Base-by-base conservation (phyloP, 2,797 vertebrate species). In the Cyprinodon diabolis region DNA sequence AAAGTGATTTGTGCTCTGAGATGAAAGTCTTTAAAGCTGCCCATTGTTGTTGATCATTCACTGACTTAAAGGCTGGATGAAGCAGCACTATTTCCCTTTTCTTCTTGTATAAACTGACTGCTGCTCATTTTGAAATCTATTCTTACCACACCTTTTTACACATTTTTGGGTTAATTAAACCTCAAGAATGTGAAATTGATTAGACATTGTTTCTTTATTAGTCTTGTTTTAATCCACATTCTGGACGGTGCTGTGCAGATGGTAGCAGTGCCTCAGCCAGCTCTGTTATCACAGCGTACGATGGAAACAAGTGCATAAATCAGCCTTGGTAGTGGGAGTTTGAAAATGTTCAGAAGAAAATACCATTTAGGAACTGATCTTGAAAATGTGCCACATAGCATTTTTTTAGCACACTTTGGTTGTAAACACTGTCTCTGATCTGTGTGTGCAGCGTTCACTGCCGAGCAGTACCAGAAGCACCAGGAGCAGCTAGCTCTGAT, bases 391-490 rank as follows among this genome's bases (percentile, higher is more conserved):
- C 40, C 60, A 13, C 37, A 43, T 43, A 63, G 37, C 21, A 19
- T 0, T 43, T 45, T 45, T 43, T 35, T 2, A n/a, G 19, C 21
- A 11, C 12, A 9, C 58, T 66, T 23, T 23, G 37, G 3, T 43
- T 48, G 0, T 87, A 60, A 84, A 68, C n/a, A 0, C 6, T 52
- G 67, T 67, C 1, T 81, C 40, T 74, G 12, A 0, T 69, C 62
- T 57, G n/a, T 23, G 84, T 90, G 92, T 81, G 79, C 94, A 99
- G 98, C 96, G 94, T 97, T 98, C 95, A 98, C 98, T 80, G 96
- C 96, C 73, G 98, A 99, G 95, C 97, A 99, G 96, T 99, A 98
- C 96, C 97, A 98, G 95, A 97, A 98, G 93, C 98, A 99, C 94
- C 98, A 97, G 84, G 97, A 99, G 94, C 98, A 99, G 93, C 96